A percentile compares a stretch with the other conserved stretches of the same genome.
These are phyloP conservation scores for Psylliodes chrysocephalus DNA, from an alignment of 2,888 invertebrate genomes.

Conservation along the genomic window DNA sequence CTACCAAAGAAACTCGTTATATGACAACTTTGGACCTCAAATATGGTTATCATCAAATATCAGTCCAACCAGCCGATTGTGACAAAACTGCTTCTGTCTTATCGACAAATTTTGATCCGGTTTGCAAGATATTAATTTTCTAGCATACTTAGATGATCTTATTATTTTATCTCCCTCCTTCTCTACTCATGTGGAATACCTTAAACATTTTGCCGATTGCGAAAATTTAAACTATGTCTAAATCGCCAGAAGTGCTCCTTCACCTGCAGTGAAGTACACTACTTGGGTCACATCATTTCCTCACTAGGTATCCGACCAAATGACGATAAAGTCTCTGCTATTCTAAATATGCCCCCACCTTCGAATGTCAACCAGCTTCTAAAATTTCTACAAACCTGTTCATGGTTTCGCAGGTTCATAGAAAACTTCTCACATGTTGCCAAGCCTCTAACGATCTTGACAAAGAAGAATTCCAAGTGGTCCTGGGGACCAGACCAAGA, in stretches of 20 bases:
- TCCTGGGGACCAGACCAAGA: constrained; percentile 4
- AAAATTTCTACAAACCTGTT: constrained; percentile 45
- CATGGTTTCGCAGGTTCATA: constrained; percentile 14
- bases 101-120: constrained; percentile 43
- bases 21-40: constrained; percentile 39
- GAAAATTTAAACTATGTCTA: constrained; percentile 37
- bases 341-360: constrained; percentile 14
- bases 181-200: constrained; percentile 42
- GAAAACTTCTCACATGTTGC: neutral
- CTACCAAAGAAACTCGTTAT: constrained; percentile 17
- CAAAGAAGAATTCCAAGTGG: neutral
- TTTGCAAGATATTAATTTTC: constrained; percentile 36
- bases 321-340: constrained; percentile 17
- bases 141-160: constrained; percentile 49
- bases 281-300: neutral
- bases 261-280: neutral
- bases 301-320: neutral
- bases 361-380: constrained; percentile 41
- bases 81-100: constrained; percentile 41
- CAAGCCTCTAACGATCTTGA: neutral
- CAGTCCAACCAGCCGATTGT: constrained; percentile 21
- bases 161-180: constrained; percentile 43
- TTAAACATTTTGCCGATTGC: constrained; percentile 39
- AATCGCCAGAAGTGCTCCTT: constrained; percentile 46
- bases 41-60: constrained; percentile 38